Conservation (phyloP, 2,888 invertebrate species). For the Amblyteles armatorius region DNA sequence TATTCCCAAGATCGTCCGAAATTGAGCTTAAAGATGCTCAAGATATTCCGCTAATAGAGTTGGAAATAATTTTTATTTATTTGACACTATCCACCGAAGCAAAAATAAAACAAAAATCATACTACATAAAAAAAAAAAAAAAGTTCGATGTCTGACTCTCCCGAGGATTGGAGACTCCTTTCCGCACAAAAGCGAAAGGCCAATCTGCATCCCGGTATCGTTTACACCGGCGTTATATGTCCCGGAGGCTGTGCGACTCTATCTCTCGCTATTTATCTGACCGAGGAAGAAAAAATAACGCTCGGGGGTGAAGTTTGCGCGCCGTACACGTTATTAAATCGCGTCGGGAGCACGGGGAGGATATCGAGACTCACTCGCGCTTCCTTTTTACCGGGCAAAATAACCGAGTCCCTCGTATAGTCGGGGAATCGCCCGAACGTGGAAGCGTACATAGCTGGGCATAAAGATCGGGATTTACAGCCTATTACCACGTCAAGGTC, state of each 20-base stretch:
- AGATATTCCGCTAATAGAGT: too few relatives aligned
- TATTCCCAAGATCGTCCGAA: too few relatives aligned
- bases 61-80: too few relatives aligned
- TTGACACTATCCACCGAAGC: too few relatives aligned
- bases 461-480: conserved; percentile 74
- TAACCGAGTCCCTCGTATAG: conserved; percentile 10
- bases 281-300: conserved; percentile 10
- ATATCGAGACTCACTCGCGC: conserved; percentile 54
- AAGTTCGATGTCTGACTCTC: neutral
- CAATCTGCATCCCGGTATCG: neutral
- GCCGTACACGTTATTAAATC: conserved; percentile 54
- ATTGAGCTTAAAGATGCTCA: too few relatives aligned
- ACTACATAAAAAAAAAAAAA: too few relatives aligned
- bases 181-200: neutral
- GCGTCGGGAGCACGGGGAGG: conserved; percentile 31
- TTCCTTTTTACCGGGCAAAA: conserved; percentile 38
- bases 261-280: conserved; percentile 62
- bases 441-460: conserved; percentile 66
- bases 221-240: neutral
- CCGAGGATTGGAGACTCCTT: neutral
- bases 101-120: too few relatives aligned
- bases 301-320: conserved; percentile 34
- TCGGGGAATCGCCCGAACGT: conserved; percentile 54
- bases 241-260: conserved; percentile 15
- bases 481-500: conserved; percentile 73